Base-by-base conservation (phyloP, 2,888 invertebrate genomes). In the Muscina levida region DNA sequence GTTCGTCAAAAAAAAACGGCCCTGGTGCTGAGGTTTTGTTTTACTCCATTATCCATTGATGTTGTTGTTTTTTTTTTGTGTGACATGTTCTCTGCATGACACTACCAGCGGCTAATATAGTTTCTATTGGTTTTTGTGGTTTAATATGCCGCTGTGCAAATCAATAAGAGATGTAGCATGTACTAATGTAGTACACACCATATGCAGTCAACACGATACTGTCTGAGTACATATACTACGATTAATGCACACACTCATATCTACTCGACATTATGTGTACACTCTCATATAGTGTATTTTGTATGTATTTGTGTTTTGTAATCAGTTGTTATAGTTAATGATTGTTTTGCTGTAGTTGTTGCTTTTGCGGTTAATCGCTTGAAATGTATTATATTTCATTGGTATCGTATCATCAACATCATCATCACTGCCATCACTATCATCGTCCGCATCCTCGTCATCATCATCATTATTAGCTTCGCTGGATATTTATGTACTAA, bases 301-400 rank as follows among this genome's bases (percentile, higher is more conserved):
- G 37, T 17, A 1, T 17, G 37, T 31, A 11, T 17, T 11, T 62
- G 11, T 62, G 42, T 62, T 39, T 22, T 31, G 26, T 26, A 51
- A 24, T 13, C 53, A 68, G 31, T 62, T 62, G 44, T 67, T 53
- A 15, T 68, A 42, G 53, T 68, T 68, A 68, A 68, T 68, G 53
- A 68, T 65, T 68, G 68, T 53, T 56, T 46, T 4, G 42, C 22
- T 42, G 62, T 11, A 67, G 44, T 67, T 72, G 53, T 56, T 77
- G 46, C 73, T 77, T 31, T 67, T 80, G 66, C 39, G 77, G 80
- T 77, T 73, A 80, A 80, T 74, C 71, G 66, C 57, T 81, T 67
- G 70, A 31, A 74, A 42, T 59, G 26, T 59, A 48, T 73, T 77
- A 59, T 76, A 15, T 57, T 67, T 67, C 24, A 53, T 53, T 53